phyloP scores from a whole-genome alignment of 92 coral and sea anemone genomes.

The Scolanthus callimorphus region DNA sequence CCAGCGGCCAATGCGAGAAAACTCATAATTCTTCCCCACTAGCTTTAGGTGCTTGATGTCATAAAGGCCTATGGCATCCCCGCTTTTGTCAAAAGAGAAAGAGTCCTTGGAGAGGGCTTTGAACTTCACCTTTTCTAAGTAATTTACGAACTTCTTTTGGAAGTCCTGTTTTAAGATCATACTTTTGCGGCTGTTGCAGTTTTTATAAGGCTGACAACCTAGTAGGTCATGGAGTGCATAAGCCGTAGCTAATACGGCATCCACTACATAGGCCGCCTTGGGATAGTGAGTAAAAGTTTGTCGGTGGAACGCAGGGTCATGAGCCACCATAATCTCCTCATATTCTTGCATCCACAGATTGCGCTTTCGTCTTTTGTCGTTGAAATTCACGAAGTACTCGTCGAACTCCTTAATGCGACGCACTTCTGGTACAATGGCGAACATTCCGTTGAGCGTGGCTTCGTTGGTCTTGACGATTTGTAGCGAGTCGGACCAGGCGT shows the following conservation, averaged over 20 bases:
- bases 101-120: slow-evolving; percentile 58
- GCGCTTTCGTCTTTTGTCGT: slow-evolving; percentile 59
- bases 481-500: slow-evolving; percentile 79
- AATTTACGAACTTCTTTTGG: slow-evolving; percentile 30
- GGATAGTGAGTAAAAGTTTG: slow-evolving; percentile 64
- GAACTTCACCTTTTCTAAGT: slow-evolving; percentile 61
- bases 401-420: slow-evolving; percentile 53
- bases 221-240: slow-evolving; percentile 77
- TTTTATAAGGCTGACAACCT: slow-evolving; percentile 59
- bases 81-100: slow-evolving; percentile 53
- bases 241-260: slow-evolving; percentile 80
- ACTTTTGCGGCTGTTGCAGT: slow-evolving; percentile 32
- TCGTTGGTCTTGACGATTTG: slow-evolving; percentile 68
- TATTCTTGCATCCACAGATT: slow-evolving; percentile 85
- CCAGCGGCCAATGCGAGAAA: slow-evolving; percentile 64
- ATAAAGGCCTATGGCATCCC: slow-evolving; percentile 76
- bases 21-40: slow-evolving; percentile 51
- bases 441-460: slow-evolving; percentile 54
- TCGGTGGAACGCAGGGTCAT: slow-evolving; percentile 67
- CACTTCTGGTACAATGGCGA: slow-evolving; percentile 76
- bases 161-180: slow-evolving; percentile 13
- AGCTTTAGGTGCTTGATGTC: slow-evolving; percentile 61
- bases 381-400: slow-evolving; percentile 71
- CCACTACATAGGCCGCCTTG: slow-evolving; percentile 82
- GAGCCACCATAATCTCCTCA: slow-evolving; percentile 59